Evolutionary conservation across 1,140 invertebrate species (phyloP), one percentile per base, ranked within the genome.

Genomic region (Schlechtendalia chinensis): DNA sequence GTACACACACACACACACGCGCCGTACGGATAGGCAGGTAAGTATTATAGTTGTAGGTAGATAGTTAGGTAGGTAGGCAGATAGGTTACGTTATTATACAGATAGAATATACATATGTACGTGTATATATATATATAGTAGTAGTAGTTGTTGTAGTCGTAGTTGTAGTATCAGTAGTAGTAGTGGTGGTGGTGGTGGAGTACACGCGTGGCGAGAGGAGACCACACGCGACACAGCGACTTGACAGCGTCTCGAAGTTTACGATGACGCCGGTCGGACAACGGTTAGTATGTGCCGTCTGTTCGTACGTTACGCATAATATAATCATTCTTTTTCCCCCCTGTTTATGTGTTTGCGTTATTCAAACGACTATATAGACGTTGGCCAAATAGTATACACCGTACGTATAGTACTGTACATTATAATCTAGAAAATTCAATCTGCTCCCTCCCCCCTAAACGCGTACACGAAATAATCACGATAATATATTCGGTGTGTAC

Each of bases 191-290:
- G n/a, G n/a, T n/a, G n/a, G n/a, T n/a, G n/a, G 47, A 3, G 5
- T 69, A 77, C 32, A 29, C 27, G 32, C 58, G 56, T 61, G 27
- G 58, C 32, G 32, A 39, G 32, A 79, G 75, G 32, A 79, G 75
- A 79, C 75, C 75, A 79, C 75, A 79, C 75, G 75, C 75, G 75
- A 79, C 75, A 79, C 58, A 29, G 24, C 75, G 54, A 27, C 75
- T 79, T 61, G 75, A 79, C 75, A 79, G 75, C 58, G n/a, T 45
- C 56, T 50, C 22, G 58, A 79, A 63, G 75, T 79, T 79, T 79
- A 79, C 75, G 56, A 61, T 63, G 56, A 61, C 58, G 32, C n/a
- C 72, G 56, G 74, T 61, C 47, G 1, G 61, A 79, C 56, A 79
- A 79, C 75, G 39, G 75, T 79, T 47, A 63, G 75, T 47, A 58